Evolutionary conservation across 2,797 vertebrate species (phyloP), one percentile per base, ranked within the genome.

Genomic region (Mastacembelus armatus): DNA sequence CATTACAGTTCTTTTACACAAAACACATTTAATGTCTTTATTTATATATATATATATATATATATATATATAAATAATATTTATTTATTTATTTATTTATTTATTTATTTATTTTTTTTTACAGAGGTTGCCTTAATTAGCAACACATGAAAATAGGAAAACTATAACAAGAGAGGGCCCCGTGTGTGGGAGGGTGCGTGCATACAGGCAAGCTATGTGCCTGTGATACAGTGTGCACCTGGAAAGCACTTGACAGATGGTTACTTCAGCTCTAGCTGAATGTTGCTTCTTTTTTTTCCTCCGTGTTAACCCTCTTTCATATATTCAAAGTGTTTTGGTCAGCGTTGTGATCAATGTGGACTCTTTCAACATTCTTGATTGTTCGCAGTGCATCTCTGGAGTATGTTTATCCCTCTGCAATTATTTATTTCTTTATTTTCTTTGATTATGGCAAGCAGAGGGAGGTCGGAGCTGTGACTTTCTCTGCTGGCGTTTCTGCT

Each of bases 241-340:
- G 87, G 89, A 88, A 85, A 87, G 78, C 81, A 81, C 88, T 85
- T 85, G 88, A 90, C 89, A 90, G 89, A 91, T 90, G 87, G 88
- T 85, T 81, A 57, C 86, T 86, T 80, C 80, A 64, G 83, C 85
- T 85, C 48, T 0, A 52, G 82, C 82, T 81, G 78, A 86, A 81
- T 58, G 77, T 70, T 72, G 79, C 80, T 71, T 77, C 73, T 74
- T 83, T 79, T 84, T 75, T 47, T n/a, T n/a, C n/a, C 71, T 68
- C 72, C 6, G 52, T 14, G 63, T 81, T 85, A 78, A 88, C 79
- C 87, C 74, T 86, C 80, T 88, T 88, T 89, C 69, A 85, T 78
- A 78, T 70, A 85, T 80, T 52, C 44, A 84, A 90, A 85, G 78
- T 85, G 86, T 85, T 80, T 83, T 19, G 66, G 88, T 90, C 89